Evolutionary conservation across 37 sponge, comb jelly and placozoan genomes (phyloP).

Genomic region (Diacarnus erythraeanus): DNA sequence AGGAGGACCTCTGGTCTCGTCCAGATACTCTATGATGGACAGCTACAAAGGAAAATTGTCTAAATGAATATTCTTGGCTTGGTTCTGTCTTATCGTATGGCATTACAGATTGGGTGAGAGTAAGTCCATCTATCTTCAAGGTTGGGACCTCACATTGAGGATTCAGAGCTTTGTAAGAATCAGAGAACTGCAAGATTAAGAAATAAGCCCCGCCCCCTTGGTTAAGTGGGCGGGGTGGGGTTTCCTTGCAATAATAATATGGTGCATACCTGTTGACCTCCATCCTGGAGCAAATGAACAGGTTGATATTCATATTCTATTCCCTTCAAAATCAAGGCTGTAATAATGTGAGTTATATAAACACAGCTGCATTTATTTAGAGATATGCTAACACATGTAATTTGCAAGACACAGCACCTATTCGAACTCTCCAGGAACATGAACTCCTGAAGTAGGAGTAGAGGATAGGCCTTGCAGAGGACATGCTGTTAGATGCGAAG

Average conservation of each 20-base stretch:
- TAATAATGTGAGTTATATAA: not conserved
- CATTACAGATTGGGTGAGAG: slow-evolving; percentile 88
- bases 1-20: slow-evolving; percentile 86
- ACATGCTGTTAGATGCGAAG: not conserved
- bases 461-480: slow-evolving; percentile 76
- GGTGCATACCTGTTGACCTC: slow-evolving; percentile 87
- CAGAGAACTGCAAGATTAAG: not conserved
- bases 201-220: not conserved
- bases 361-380: not conserved
- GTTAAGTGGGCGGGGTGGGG: too few species aligned
- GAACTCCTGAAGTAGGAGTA: slow-evolving; percentile 97
- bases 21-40: slow-evolving; percentile 95
- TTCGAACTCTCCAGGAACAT: slow-evolving; percentile 97
- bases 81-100: too few species aligned
- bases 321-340: slow-evolving; percentile 92
- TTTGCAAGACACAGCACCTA: slow-evolving; percentile 64
- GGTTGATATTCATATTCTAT: slow-evolving; percentile 92
- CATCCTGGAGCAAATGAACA: slow-evolving; percentile 93
- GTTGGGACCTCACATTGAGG: slow-evolving; percentile 87
- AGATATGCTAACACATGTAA: too few species aligned
- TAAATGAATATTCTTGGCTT: too few species aligned
- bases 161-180: slow-evolving; percentile 81
- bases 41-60: too few species aligned
- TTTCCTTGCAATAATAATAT: too few species aligned
- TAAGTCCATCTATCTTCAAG: slow-evolving; percentile 85